A percentile compares a stretch with the other conserved stretches of the same genome.
Evolutionary conservation across 2,888 invertebrate genomes (phyloP).

Genomic region (Cristatella mucedo): DNA sequence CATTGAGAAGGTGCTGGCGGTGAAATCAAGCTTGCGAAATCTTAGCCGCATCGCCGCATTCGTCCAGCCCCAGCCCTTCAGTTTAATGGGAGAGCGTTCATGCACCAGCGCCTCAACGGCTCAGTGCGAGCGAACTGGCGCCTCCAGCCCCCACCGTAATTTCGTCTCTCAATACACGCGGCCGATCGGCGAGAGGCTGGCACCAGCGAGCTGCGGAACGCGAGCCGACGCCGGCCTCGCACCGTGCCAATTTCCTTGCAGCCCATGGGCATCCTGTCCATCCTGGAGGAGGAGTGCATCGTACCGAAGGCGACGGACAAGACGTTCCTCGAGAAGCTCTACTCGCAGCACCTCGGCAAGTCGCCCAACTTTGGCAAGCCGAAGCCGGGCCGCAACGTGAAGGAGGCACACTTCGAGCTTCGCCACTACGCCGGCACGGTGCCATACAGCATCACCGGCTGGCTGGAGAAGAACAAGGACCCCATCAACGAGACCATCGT

Average conservation of each 20-base stretch:
- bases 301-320: constrained; percentile 99
- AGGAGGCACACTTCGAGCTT: constrained; percentile 96
- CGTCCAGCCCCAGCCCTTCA: too few relatives aligned
- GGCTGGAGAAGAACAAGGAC: constrained; percentile 99
- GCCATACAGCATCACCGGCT: constrained; percentile 93
- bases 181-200: too few relatives aligned
- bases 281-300: constrained; percentile 99
- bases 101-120: too few relatives aligned
- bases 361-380: constrained; percentile 34
- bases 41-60: too few relatives aligned
- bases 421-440: constrained; percentile 98
- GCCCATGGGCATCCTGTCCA: constrained; percentile 99
- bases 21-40: too few relatives aligned
- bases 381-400: constrained; percentile 64
- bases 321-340: constrained; percentile 96
- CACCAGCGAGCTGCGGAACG: too few relatives aligned
- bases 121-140: too few relatives aligned
- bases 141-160: too few relatives aligned
- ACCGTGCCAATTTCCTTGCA: constrained; percentile 44
- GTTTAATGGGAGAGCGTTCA: too few relatives aligned
- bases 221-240: too few relatives aligned
- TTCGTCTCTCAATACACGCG: too few relatives aligned
- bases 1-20: constrained; percentile 39
- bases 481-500: constrained; percentile 99
- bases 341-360: constrained; percentile 97